Conservation (phyloP, 1,140 invertebrate genomes). For the Diploscapter pachys region DNA sequence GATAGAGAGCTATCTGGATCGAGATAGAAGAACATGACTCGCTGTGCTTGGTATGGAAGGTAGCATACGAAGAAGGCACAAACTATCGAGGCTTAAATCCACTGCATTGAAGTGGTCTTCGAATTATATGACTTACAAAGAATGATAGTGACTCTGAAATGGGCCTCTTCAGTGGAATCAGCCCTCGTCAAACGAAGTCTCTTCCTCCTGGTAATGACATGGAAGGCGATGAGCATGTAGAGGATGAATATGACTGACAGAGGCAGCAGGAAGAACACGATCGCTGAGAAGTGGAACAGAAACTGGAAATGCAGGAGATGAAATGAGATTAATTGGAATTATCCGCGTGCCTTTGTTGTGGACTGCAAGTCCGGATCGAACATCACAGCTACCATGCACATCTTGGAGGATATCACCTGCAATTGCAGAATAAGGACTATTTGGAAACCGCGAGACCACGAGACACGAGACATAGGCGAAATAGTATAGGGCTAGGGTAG, state of each 20-base stretch:
- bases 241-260: conserved; percentile 30
- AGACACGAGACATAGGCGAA: too few relatives aligned
- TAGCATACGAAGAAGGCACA: conserved; percentile 87
- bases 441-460: too few relatives aligned
- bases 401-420: conserved; percentile 29
- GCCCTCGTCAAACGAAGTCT: neutral
- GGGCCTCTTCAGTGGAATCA: conserved; percentile 16
- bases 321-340: neutral
- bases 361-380: conserved; percentile 18
- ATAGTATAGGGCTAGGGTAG: too few relatives aligned
- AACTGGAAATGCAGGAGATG: conserved; percentile 11
- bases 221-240: conserved; percentile 23
- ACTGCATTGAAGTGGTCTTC: conserved; percentile 5
- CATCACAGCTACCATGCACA: conserved; percentile 35
- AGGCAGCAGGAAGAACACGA: conserved; percentile 31
- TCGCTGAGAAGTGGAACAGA: conserved; percentile 36
- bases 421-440: neutral
- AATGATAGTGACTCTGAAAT: conserved; percentile 24
- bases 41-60: conserved; percentile 84
- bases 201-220: conserved; percentile 20
- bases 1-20: conserved; percentile 12
- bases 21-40: conserved; percentile 76
- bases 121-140: conserved; percentile 19
- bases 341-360: conserved; percentile 15
- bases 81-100: conserved; percentile 75